These are phyloP conservation scores for Crotalus horridus DNA, from an alignment of 2,113 vertebrate genomes.

Conservation along the genomic window DNA sequence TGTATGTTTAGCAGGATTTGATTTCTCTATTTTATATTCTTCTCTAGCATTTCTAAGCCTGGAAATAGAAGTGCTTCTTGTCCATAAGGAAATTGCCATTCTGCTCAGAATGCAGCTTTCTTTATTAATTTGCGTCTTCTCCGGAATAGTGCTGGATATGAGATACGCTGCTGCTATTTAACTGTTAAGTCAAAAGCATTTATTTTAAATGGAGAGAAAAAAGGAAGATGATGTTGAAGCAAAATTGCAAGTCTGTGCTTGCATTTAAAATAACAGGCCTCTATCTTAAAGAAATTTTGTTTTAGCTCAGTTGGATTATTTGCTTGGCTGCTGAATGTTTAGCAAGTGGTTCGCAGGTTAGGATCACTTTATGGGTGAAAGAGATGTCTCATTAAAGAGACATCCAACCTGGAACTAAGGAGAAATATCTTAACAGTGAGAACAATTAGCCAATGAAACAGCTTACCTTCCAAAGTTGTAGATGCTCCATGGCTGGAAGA, in stretches of 20 bases:
- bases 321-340: not conserved
- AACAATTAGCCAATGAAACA: not conserved
- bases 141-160: slow-evolving; percentile 23
- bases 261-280: not conserved
- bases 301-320: not conserved
- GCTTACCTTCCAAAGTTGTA: not conserved
- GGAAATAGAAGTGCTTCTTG: slow-evolving; percentile 58
- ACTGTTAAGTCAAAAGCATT: slow-evolving; percentile 22
- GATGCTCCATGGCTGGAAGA: not conserved
- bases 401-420: not conserved
- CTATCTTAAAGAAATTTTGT: not conserved
- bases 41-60: slow-evolving; percentile 46
- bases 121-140: slow-evolving; percentile 59
- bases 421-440: not conserved
- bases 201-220: not conserved
- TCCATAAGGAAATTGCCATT: slow-evolving; percentile 51
- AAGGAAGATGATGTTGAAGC: slow-evolving; percentile 13
- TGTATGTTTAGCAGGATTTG: slow-evolving; percentile 55
- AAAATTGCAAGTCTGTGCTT: not conserved
- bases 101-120: slow-evolving; percentile 57
- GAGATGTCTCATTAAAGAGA: not conserved
- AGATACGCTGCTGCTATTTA: slow-evolving; percentile 51
- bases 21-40: slow-evolving; percentile 65
- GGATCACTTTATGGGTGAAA: not conserved
- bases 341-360: not conserved